Conservation (phyloP, 2,888 invertebrate species). For the Agrochola lota region DNA sequence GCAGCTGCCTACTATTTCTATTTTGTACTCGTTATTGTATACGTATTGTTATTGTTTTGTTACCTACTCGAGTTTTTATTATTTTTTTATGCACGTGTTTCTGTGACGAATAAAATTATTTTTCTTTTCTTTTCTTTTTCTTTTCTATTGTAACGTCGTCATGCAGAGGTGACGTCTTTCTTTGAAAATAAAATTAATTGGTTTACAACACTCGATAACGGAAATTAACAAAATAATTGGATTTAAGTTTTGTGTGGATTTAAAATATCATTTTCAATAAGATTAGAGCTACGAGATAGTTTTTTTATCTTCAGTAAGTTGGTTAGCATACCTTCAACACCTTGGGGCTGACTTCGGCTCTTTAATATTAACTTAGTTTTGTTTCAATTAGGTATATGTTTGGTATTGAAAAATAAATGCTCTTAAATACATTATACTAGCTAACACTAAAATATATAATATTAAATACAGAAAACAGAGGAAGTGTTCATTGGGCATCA, state of each 20-base stretch:
- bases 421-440: background rate
- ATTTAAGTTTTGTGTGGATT: background rate
- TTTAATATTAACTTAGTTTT: background rate
- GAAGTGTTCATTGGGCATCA: too few relatives aligned
- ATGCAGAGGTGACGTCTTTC: conserved; percentile 14
- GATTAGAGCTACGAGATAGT: too few relatives aligned
- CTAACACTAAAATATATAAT: too few relatives aligned
- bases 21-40: too few relatives aligned
- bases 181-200: conserved; percentile 6
- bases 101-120: too few relatives aligned
- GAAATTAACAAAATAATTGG: background rate
- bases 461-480: too few relatives aligned
- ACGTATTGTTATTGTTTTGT: too few relatives aligned
- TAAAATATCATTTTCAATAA: background rate
- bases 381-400: background rate
- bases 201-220: conserved; percentile 1
- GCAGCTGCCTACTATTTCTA: too few relatives aligned
- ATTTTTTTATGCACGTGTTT: too few relatives aligned
- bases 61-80: too few relatives aligned
- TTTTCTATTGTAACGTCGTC: background rate
- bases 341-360: background rate
- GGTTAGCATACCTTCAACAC: background rate
- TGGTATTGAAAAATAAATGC: background rate
- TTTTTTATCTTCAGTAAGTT: background rate
- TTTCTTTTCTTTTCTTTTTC: too few relatives aligned